These are phyloP conservation scores for Taurulus bubalis DNA, from an alignment of 2,113 vertebrate species.

Conservation along the genomic window DNA sequence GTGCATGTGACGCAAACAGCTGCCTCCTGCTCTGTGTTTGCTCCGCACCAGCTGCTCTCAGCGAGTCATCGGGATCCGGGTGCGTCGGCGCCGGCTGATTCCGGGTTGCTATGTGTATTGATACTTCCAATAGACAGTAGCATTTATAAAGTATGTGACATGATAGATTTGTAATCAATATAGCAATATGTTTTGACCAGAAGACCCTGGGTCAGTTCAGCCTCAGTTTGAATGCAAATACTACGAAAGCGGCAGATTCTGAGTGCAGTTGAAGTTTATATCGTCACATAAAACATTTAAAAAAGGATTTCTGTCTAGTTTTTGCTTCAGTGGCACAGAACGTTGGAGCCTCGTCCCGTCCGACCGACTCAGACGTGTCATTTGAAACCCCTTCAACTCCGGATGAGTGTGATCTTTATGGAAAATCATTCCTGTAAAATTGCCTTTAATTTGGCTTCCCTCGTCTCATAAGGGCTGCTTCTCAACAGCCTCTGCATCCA, in stretches of 20 bases:
- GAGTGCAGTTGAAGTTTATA: not conserved
- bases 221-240: not conserved
- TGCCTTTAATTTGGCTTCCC: not conserved
- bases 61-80: not conserved
- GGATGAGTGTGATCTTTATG: slow-evolving; percentile 3
- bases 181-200: not conserved
- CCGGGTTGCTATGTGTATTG: not conserved
- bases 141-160: not conserved
- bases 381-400: not conserved
- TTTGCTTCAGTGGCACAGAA: not conserved
- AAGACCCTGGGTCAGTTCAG: not conserved
- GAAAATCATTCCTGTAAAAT: not conserved
- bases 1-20: not conserved
- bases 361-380: not conserved
- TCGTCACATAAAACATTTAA: not conserved
- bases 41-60: not conserved
- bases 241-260: not conserved
- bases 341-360: not conserved
- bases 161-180: not conserved
- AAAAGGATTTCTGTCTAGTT: not conserved
- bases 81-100: not conserved
- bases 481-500: not conserved
- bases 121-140: not conserved
- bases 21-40: not conserved
- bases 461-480: not conserved